These are phyloP conservation scores for Calephelis nemesis DNA, from an alignment of 1,140 invertebrate species.

Conservation along the genomic window DNA sequence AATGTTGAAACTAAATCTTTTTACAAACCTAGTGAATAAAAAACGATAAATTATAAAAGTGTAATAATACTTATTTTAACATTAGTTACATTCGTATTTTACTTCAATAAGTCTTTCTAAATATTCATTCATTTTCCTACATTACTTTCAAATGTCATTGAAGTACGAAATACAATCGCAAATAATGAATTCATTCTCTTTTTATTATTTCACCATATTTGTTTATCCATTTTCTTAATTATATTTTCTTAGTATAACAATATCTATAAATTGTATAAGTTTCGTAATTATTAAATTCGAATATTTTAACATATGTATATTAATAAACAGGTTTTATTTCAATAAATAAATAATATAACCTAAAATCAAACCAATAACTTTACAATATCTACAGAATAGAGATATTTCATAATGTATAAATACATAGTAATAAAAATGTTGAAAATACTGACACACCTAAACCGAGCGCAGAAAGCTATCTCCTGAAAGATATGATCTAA, in stretches of 20 bases:
- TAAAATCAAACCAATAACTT: conserved; percentile 51
- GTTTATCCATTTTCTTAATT: conserved; percentile 78
- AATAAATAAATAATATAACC: conserved; percentile 67
- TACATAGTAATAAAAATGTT: conserved; percentile 47
- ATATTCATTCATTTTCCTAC: conserved; percentile 76
- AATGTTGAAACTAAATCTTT: neutral
- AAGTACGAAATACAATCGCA: conserved; percentile 76
- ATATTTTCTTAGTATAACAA: conserved; percentile 79
- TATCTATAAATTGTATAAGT: conserved; percentile 79
- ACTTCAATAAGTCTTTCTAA: conserved; percentile 79
- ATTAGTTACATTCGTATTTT: conserved; percentile 76
- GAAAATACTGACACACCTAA: neutral
- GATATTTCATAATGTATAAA: conserved; percentile 27
- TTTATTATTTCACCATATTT: conserved; percentile 73
- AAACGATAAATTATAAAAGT: conserved; percentile 60
- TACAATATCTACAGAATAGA: conserved; percentile 9
- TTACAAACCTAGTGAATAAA: neutral
- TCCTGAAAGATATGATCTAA: no score
- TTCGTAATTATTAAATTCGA: conserved; percentile 79
- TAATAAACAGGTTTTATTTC: conserved; percentile 78
- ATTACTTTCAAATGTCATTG: conserved; percentile 74
- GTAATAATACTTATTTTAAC: conserved; percentile 71
- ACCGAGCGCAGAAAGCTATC: no score
- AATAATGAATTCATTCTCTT: conserved; percentile 72
- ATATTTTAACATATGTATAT: conserved; percentile 80